Conservation (phyloP, 1,140 invertebrate genomes). For the Drosophila ananassae region DNA sequence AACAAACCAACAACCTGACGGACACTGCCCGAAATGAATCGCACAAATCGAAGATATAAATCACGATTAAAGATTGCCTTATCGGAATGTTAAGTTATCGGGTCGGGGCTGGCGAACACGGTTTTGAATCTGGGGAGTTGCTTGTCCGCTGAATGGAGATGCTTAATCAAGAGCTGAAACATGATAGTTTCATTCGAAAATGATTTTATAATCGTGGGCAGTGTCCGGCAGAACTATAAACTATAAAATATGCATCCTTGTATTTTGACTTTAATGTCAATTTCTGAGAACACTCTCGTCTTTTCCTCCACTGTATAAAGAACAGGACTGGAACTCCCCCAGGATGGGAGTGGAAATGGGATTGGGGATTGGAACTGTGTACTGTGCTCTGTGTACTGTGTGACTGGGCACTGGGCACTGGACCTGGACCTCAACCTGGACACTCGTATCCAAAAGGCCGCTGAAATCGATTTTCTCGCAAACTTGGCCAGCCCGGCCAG, state of each 20-base stretch:
- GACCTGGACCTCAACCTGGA: slow-evolving; percentile 42
- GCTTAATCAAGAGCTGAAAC: not conserved
- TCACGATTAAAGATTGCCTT: not conserved
- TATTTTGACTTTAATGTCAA: no score
- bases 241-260: no score
- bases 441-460: slow-evolving; percentile 55
- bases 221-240: no score
- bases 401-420: slow-evolving; percentile 16
- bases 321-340: slow-evolving; percentile 42
- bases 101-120: not conserved
- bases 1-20: slow-evolving; percentile 40
- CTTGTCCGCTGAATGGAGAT: not conserved
- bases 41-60: slow-evolving; percentile 1
- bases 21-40: slow-evolving; percentile 25
- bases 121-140: not conserved
- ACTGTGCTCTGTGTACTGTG: not conserved
- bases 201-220: not conserved
- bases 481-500: slow-evolving; percentile 65
- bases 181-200: not conserved
- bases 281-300: no score
- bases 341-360: slow-evolving; percentile 25
- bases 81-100: not conserved
- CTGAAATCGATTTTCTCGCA: slow-evolving; percentile 80
- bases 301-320: not conserved
- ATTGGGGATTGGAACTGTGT: slow-evolving; percentile 3